A percentile compares a stretch with the other conserved stretches of the same genome.
Conservation (phyloP, 2,888 invertebrate genomes). For the Danaus chrysippus region DNA sequence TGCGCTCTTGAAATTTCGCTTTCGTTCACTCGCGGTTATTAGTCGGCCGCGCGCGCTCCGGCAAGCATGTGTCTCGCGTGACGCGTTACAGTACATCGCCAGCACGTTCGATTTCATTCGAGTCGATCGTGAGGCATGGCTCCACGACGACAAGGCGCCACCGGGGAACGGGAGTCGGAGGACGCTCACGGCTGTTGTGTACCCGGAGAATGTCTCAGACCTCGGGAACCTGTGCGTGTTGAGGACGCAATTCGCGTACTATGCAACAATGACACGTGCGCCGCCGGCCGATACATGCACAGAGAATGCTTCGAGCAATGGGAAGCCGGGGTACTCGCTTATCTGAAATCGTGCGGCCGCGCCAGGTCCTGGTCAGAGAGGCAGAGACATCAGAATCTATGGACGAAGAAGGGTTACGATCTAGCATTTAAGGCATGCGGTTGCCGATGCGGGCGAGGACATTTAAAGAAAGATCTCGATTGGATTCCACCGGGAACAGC, state of each 20-base stretch:
- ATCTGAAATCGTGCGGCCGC: slow-evolving; percentile 93
- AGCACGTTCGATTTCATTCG: slow-evolving; percentile 69
- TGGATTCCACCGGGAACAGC: slow-evolving; percentile 88
- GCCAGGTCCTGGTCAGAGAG: slow-evolving; percentile 97
- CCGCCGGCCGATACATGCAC: slow-evolving; percentile 95
- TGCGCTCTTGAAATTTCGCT: slow-evolving; percentile 85
- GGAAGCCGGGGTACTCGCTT: slow-evolving; percentile 93
- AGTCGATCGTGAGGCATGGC: slow-evolving; percentile 67
- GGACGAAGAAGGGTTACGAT: slow-evolving; percentile 99
- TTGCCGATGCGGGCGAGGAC: slow-evolving; percentile 95
- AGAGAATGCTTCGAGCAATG: slow-evolving; percentile 96
- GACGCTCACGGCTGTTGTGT: slow-evolving; percentile 86
- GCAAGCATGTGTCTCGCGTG: slow-evolving; percentile 79
- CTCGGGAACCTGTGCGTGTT: slow-evolving; percentile 80
- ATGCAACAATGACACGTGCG: slow-evolving; percentile 97
- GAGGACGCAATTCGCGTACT: slow-evolving; percentile 92
- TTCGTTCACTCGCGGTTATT: slow-evolving; percentile 81
- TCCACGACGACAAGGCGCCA: slow-evolving; percentile 73
- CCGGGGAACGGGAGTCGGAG: slow-evolving; percentile 71
- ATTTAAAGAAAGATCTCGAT: slow-evolving; percentile 95
- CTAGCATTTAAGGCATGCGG: slow-evolving; percentile 96
- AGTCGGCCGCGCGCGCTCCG: slow-evolving; percentile 80
- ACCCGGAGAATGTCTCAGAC: slow-evolving; percentile 90
- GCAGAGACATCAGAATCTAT: slow-evolving; percentile 95
- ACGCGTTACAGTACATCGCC: slow-evolving; percentile 63